These are phyloP conservation scores for Equus przewalskii DNA, from an alignment of 2,113 vertebrate species.

Conservation along the genomic window DNA sequence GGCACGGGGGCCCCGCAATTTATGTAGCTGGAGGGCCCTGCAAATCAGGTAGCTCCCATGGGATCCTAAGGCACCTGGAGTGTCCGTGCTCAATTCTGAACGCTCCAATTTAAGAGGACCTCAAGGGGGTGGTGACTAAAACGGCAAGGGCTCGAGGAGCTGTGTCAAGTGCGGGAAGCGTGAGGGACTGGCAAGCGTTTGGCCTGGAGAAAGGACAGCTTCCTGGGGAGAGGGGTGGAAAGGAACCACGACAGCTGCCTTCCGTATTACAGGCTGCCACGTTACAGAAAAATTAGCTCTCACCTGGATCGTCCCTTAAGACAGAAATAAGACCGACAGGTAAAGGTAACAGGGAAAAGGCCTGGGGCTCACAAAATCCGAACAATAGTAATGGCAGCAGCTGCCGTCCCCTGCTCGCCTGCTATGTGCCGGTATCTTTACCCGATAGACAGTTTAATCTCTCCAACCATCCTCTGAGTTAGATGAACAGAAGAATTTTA, in stretches of 20 bases:
- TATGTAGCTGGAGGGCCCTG: background rate
- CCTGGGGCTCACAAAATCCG: background rate
- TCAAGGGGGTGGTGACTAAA: background rate
- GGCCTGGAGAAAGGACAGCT: background rate
- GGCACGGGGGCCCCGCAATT: background rate
- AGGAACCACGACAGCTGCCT: background rate
- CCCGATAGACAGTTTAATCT: background rate
- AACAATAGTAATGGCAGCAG: background rate
- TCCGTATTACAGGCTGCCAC: background rate
- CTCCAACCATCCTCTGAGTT: background rate
- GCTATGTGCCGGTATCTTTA: fast-evolving
- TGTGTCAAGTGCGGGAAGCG: background rate
- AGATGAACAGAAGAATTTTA: background rate
- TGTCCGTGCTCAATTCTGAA: background rate
- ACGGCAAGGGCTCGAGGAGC: background rate
- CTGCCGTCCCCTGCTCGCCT: background rate
- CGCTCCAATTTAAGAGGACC: background rate
- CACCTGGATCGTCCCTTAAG: background rate
- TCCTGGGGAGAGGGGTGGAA: background rate
- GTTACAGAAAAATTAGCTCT: background rate
- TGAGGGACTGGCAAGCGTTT: background rate
- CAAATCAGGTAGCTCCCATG: background rate
- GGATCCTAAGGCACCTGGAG: background rate
- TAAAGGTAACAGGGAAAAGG: background rate
- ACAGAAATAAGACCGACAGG: background rate